Base-by-base conservation (phyloP, 2,888 invertebrate genomes). In the Cepaea hortensis region DNA sequence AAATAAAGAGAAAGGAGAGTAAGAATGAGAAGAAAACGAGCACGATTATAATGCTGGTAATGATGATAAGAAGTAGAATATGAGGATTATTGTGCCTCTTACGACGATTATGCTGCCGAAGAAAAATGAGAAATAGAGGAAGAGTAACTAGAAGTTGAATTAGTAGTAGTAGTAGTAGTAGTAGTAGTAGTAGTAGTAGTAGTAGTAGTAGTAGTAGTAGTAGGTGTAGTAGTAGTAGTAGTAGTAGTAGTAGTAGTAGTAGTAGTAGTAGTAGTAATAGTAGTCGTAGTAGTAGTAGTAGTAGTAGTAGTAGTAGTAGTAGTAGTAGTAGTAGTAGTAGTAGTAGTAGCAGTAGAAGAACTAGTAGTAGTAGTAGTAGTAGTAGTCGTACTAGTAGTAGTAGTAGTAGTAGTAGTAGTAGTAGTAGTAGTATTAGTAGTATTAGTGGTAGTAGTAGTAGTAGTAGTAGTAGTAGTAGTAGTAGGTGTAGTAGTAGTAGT, bases 321-420 rank as follows among this genome's bases (percentile, higher is more conserved):
- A 83, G n/a, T 73, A 72, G n/a, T 83, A 83, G 3, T 83, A 83
- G n/a, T 72, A 83, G n/a, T 83, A 83, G 3, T 83, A 83, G n/a
- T 83, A 83, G n/a, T 83, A 83, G n/a, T 83, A 83, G 20, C 73
- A 83, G 20, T 83, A 83, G n/a, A 73, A 83, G n/a, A 73, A 83
- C 2, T 83, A 83, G 9, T 83, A 83, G n/a, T 83, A 65, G n/a
- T 83, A 83, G n/a, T 77, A 77, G 23, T 77, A 48, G 23, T 77
- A 48, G 23, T 77, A 48, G 23, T 77, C 3, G 23, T 77, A 77
- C 0, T 77, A 77, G 48, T 77, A 23, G 77, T 77, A 77, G 77
- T 77, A 77, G 77, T 77, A 77, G 77, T 77, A 77, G 77, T 77
- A 50, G 80, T 80, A 80, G 80, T 50, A 50, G 55, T 80, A 80